Base-by-base conservation (phyloP, 2,888 invertebrate species). In the Lottia gigantea region DNA sequence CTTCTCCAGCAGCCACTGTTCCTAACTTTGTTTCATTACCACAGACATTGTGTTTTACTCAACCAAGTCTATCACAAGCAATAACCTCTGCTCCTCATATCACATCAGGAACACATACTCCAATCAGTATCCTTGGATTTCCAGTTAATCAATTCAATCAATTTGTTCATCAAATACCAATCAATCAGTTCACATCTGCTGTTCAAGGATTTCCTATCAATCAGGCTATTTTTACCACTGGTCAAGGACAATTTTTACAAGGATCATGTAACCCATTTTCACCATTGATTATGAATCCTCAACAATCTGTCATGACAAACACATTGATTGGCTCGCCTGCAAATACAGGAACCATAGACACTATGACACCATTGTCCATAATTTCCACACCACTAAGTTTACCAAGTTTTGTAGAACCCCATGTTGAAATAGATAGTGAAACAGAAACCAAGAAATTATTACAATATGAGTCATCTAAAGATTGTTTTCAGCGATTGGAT, bases 271-370 rank as follows among this genome's bases (percentile, higher is more conserved):
- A 68, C 49, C 78, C 75, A 67, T 74, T 76, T 47, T 75, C 69
- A 15, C 75, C 75, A 46, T 66, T 78, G 49, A 75, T 79, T 64
- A 71, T 76, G 66, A 71, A 74, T 64, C 72, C 71, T 31, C 73
- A 73, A 66, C 77, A 72, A 62, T 71, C 73, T 15, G 70, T 76
- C 40, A 70, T 78, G 14, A 68, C 74, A 40, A 76, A 71, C 31
- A 66, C 74, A 23, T 49, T 76, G 46, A 72, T 74, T 68, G 64
- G 75, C 2, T 61, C 72, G 12, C 25, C 73, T n/a, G 63, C 64
- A n/a, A 64, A 64, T 45, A 65, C 64, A n/a, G 62, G 46, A n/a
- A 46, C 63, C n/a, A 26, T 69, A 15, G 65, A 64, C 25, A 40
- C 26, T 49, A 45, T 69, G 15, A 45, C 69, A 49, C 55, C 61